Base-by-base conservation (phyloP, 2,797 vertebrate genomes). In the Sebastes miniatus region DNA sequence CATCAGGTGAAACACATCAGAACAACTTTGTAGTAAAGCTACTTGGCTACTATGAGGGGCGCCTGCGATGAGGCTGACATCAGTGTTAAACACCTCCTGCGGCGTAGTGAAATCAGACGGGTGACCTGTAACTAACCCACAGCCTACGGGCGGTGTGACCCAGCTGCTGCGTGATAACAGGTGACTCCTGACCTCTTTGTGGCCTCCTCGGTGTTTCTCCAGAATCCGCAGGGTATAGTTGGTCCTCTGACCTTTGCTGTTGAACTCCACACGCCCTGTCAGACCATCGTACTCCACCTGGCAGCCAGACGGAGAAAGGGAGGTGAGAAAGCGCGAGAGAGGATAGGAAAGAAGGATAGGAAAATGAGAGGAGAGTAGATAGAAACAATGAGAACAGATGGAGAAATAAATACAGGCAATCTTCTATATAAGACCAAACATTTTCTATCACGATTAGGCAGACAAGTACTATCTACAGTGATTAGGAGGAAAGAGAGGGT, bases 191-290 rank as follows among this genome's bases (percentile, higher is more conserved):
- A 97, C 98, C 97, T 98, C 96, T 77, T 97, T 96, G 90, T 98
- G 97, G 73, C 97, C 97, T 80, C 96, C 94, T 65, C 94, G 91
- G 79, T 96, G 96, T 89, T 97, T 98, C 92, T 98, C 97, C 87
- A 98, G 93, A 90, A 98, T 97, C 82, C 96, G 93, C 86, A 98
- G 92, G 66, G 96, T 97, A 87, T 98, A 98, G 95, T 98, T 98
- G 89, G 97, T 98, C 87, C 97, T 96, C 92, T 98, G 97, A 73
- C 97, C 97, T 95, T 98, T 98, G 94, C 97, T 98, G 96, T 98
- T 98, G 93, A 98, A 98, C 91, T 98, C 97, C 31, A 98, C 97
- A 2, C 95, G 95, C 10, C 97, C 97, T 0, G 97, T 98, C 93
- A 98, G 94, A 83, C 97, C 97, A 1, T 97, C 97, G 73, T 97